These are phyloP conservation scores for Halcyon senegalensis DNA, from an alignment of 2,113 vertebrate genomes.

Conservation along the genomic window DNA sequence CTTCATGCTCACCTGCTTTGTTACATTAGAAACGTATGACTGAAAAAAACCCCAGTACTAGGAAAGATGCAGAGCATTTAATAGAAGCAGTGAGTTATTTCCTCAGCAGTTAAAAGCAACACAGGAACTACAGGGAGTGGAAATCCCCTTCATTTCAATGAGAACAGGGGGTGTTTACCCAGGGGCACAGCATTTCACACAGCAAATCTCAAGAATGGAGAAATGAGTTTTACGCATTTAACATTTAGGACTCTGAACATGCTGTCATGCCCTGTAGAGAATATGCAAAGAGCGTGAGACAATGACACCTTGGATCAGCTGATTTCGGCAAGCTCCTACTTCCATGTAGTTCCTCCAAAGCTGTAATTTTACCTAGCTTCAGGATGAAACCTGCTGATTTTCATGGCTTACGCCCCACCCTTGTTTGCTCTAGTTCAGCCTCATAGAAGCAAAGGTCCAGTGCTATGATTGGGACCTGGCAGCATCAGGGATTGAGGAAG, in stretches of 20 bases:
- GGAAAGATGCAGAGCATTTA: not conserved
- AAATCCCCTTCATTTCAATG: not conserved
- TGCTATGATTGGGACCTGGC: not conserved
- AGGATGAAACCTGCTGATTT: not conserved
- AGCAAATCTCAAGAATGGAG: not conserved
- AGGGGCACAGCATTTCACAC: not conserved
- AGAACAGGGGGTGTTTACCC: not conserved
- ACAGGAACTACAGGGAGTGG: not conserved
- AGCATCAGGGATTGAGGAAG: not conserved
- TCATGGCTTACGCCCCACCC: not conserved
- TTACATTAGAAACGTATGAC: not conserved
- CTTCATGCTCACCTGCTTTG: not conserved
- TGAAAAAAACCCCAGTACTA: not conserved
- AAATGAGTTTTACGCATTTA: not conserved
- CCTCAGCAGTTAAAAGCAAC: not conserved
- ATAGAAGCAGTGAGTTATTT: not conserved
- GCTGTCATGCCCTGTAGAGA: not conserved
- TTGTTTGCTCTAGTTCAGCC: not conserved
- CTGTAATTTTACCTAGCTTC: not conserved
- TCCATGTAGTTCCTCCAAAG: not conserved
- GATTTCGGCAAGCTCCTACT: not conserved
- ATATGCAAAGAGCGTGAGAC: not conserved
- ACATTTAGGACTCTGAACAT: accelerated
- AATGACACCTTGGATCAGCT: no score
- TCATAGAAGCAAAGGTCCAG: not conserved